Evolutionary conservation across 2,797 vertebrate genomes (phyloP).

Genomic region (Darevskia mixta): DNA sequence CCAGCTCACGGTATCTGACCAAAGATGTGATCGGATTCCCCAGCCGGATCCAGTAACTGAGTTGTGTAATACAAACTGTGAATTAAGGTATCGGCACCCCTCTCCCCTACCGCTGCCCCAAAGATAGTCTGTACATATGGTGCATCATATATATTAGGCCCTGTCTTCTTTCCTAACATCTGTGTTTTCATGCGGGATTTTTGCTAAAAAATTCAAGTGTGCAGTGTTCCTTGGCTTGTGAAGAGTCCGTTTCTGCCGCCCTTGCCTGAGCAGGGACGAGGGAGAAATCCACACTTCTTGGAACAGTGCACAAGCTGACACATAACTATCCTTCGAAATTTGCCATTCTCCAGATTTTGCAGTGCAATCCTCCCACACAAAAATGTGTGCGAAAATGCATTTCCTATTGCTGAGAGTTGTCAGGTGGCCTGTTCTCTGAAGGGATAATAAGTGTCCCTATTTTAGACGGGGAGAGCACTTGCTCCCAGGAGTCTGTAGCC

Average conservation of each 20-base stretch:
- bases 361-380: no score
- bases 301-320: not conserved
- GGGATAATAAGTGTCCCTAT: not conserved
- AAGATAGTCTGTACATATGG: slow-evolving; percentile 21
- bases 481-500: no score
- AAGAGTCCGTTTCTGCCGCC: not conserved
- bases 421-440: not conserved
- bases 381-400: not conserved
- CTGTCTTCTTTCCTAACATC: not conserved
- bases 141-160: not conserved
- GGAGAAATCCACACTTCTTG: not conserved
- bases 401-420: not conserved
- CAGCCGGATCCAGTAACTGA: slow-evolving; percentile 87
- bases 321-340: no score
- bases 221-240: not conserved
- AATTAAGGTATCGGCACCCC: slow-evolving; percentile 86
- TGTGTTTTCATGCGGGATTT: not conserved
- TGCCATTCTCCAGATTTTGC: no score
- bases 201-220: slow-evolving; percentile 7
- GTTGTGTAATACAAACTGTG: slow-evolving; percentile 92
- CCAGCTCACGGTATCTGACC: slow-evolving; percentile 93
- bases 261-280: not conserved
- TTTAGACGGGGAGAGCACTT: not conserved
- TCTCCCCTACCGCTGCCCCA: not conserved
- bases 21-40: slow-evolving; percentile 89